These are phyloP conservation scores for Centropus unirufus DNA, from an alignment of 2,113 vertebrate species.

Conservation along the genomic window DNA sequence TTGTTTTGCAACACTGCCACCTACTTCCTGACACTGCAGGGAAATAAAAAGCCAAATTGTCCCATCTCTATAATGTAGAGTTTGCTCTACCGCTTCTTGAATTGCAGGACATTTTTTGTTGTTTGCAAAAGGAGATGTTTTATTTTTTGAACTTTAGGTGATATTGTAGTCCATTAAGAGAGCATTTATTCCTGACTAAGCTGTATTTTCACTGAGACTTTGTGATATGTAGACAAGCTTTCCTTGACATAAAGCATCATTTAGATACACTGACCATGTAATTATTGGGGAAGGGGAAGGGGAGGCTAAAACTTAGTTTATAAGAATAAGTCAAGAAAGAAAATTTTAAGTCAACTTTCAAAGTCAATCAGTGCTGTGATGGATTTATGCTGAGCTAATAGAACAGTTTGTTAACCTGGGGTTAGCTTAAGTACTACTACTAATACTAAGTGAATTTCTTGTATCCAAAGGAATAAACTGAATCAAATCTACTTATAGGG, in stretches of 20 bases:
- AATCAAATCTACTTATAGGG: not conserved
- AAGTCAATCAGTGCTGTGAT: not conserved
- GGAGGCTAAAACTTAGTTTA: constrained; percentile 32
- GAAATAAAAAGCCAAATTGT: not conserved
- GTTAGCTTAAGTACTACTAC: not conserved
- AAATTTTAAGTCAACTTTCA: constrained; percentile 30
- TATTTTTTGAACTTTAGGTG: constrained; percentile 17
- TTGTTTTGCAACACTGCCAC: not conserved
- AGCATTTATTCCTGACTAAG: constrained; percentile 22
- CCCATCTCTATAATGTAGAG: not conserved
- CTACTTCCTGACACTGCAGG: not conserved
- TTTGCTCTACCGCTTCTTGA: not conserved
- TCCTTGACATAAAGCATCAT: constrained; percentile 19
- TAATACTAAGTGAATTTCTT: not conserved
- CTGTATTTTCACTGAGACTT: constrained; percentile 25
- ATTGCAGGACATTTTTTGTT: not conserved
- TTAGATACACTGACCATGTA: not conserved
- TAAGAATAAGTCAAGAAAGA: constrained; percentile 25
- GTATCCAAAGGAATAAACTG: not conserved
- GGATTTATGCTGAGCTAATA: not conserved
- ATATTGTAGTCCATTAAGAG: constrained; percentile 33
- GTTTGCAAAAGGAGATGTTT: not conserved
- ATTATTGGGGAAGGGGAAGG: not conserved
- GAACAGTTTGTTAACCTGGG: not conserved
- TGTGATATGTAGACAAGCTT: constrained; percentile 52